Percentiles rank a stretch among this genome's conserved stretches.
Evolutionary conservation across 1,140 invertebrate species (phyloP).

Genomic region (Apis mellifera): DNA sequence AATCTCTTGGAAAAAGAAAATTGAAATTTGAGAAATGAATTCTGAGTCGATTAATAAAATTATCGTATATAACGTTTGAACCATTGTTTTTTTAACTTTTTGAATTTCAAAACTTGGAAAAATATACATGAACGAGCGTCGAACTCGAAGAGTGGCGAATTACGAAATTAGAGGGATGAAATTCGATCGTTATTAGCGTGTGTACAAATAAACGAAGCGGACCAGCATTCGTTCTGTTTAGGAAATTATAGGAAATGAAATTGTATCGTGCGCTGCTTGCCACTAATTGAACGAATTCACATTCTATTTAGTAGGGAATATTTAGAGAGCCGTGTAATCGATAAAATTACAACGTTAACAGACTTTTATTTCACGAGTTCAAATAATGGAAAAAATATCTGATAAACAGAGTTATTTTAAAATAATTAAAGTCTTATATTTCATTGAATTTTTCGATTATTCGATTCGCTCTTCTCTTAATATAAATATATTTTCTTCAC

Average conservation of each 20-base stretch:
- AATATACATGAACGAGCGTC: not conserved
- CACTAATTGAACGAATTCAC: constrained; percentile 14
- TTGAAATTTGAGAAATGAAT: too few relatives aligned
- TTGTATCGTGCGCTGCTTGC: constrained; percentile 5
- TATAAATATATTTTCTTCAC: too few relatives aligned
- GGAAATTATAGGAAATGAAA: constrained; percentile 30
- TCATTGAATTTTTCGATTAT: too few relatives aligned
- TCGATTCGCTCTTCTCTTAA: too few relatives aligned
- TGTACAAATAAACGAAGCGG: not conserved
- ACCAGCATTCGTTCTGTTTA: constrained; percentile 1
- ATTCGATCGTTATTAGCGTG: constrained; percentile 3
- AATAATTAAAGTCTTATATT: too few relatives aligned
- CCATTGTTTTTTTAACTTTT: too few relatives aligned
- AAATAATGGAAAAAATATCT: not conserved
- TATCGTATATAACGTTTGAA: too few relatives aligned
- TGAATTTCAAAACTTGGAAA: too few relatives aligned
- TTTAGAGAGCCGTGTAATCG: not conserved
- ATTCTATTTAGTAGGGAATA: not conserved
- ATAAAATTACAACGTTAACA: not conserved
- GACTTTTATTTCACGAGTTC: not conserved
- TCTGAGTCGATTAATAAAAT: too few relatives aligned
- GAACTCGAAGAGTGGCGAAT: not conserved
- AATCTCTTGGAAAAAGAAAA: too few relatives aligned
- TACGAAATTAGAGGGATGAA: not conserved
- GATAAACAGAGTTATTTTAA: too few relatives aligned